Conservation (phyloP, 2,113 vertebrate genomes). For the Gymnarchus niloticus region DNA sequence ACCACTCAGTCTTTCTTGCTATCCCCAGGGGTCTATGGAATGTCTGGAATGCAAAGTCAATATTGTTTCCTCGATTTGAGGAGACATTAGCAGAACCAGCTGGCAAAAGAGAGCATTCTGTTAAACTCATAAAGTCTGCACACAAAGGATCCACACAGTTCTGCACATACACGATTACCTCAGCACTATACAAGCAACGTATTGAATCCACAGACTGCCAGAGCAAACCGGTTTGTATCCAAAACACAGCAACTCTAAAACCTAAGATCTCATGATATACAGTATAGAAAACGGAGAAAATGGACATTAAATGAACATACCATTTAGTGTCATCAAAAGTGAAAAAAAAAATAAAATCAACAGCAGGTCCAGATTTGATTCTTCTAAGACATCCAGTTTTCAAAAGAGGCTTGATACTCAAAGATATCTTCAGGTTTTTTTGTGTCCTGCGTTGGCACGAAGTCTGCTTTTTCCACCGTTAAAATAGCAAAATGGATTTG, state of each 20-base stretch:
- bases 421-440: not conserved
- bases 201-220: too few relatives aligned
- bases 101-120: not conserved
- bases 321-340: not conserved
- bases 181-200: not conserved
- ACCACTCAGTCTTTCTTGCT: not conserved
- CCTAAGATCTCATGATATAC: too few relatives aligned
- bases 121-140: not conserved
- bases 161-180: not conserved
- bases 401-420: not conserved
- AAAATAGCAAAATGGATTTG: too few relatives aligned
- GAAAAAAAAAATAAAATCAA: not conserved
- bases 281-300: too few relatives aligned
- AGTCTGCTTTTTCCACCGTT: too few relatives aligned
- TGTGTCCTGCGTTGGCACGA: too few relatives aligned
- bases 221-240: too few relatives aligned
- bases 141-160: not conserved
- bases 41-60: conserved; percentile 32
- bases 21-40: conserved; percentile 23
- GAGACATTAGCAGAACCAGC: not conserved
- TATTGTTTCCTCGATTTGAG: not conserved
- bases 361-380: not conserved
- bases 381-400: not conserved
- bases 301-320: too few relatives aligned
- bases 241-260: not conserved